Conservation (phyloP, 2,797 vertebrate species). For the Buceros bicornis region DNA sequence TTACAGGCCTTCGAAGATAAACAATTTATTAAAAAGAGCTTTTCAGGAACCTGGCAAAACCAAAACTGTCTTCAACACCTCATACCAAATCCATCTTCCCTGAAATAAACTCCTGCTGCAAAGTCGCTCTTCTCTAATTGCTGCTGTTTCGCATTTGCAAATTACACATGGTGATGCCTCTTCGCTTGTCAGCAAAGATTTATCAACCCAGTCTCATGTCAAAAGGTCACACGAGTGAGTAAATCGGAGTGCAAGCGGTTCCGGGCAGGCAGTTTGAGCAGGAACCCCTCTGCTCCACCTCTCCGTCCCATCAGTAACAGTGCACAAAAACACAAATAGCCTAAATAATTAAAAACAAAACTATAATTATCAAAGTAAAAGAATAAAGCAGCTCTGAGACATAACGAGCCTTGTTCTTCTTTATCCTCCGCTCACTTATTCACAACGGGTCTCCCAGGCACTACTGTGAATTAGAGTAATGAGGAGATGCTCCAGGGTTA, state of each 20-base stretch:
- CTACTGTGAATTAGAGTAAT: not conserved
- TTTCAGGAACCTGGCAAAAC: constrained; percentile 29
- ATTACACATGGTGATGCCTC: not conserved
- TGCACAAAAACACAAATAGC: not conserved
- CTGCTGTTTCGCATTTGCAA: not conserved
- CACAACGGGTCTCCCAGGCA: constrained; percentile 27
- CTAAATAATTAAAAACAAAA: not conserved
- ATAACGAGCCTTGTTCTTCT: not conserved
- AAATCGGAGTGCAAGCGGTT: not conserved
- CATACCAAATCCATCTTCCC: not conserved
- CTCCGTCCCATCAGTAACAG: not conserved
- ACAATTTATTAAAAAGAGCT: constrained; percentile 63
- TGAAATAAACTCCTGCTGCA: not conserved
- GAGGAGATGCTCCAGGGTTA: constrained; percentile 27
- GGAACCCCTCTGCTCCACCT: not conserved
- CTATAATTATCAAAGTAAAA: not conserved
- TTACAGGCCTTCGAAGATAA: constrained; percentile 59
- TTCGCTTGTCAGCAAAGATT: not conserved
- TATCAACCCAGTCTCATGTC: not conserved
- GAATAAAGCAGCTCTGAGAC: constrained; percentile 6
- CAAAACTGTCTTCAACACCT: not conserved
- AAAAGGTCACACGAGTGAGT: not conserved
- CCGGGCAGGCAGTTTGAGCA: not conserved
- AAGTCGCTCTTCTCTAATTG: constrained; percentile 29
- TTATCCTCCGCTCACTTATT: not conserved